These are phyloP conservation scores for Mus minutoides DNA, from an alignment of 2,797 vertebrate genomes.

Conservation along the genomic window DNA sequence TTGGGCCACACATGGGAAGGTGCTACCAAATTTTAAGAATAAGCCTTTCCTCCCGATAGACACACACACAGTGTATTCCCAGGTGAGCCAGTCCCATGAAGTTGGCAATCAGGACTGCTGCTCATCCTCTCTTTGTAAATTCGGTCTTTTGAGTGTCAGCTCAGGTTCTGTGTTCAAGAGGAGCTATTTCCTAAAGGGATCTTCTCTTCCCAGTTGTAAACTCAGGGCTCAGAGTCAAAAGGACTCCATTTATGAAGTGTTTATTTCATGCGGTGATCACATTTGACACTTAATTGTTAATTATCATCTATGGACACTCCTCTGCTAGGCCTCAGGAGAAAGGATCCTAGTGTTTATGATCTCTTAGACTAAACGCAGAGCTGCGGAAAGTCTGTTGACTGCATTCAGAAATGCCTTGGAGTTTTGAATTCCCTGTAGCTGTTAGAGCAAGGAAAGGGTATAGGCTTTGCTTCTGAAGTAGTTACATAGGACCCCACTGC, in stretches of 20 bases:
- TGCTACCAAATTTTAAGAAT: neutral
- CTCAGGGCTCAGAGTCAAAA: neutral
- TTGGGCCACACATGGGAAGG: neutral
- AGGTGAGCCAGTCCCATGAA: neutral
- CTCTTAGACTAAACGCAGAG: neutral
- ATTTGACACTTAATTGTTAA: rapidly evolving
- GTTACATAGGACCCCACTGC: neutral
- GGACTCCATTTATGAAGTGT: too few relatives aligned
- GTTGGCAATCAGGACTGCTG: neutral
- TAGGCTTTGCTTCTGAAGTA: neutral
- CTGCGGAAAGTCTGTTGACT: rapidly evolving
- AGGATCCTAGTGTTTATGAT: neutral
- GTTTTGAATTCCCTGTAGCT: neutral
- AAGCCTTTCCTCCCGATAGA: neutral
- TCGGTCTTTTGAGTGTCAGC: neutral
- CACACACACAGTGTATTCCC: neutral
- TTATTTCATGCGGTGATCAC: rapidly evolving
- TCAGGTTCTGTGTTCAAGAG: neutral
- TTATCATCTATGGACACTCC: rapidly evolving
- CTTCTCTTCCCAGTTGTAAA: neutral
- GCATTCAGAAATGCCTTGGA: rapidly evolving
- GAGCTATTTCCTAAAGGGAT: neutral
- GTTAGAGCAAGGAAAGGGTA: neutral
- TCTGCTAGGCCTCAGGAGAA: neutral
- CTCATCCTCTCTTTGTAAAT: neutral